Evolutionary conservation across 2,888 invertebrate genomes (phyloP).

Genomic region (Phania funesta): DNA sequence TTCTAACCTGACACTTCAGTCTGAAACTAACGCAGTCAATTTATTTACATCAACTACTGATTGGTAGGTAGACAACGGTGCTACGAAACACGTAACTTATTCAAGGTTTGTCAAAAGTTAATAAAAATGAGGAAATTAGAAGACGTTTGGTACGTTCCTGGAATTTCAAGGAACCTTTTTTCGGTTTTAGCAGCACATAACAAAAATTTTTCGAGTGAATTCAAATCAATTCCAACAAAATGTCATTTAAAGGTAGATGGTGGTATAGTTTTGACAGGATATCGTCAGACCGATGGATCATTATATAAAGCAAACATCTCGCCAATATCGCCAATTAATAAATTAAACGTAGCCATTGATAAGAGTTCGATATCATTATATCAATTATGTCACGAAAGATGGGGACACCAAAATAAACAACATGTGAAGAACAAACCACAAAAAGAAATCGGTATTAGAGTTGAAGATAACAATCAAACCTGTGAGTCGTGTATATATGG

Average conservation of each 20-base stretch:
- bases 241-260: neutral
- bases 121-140: no score
- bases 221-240: no score
- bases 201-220: no score
- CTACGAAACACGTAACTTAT: no score
- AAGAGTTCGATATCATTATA: neutral
- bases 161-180: no score
- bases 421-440: slow-evolving; percentile 37
- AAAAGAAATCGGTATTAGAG: slow-evolving; percentile 13
- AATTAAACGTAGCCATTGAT: neutral
- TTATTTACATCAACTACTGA: no score
- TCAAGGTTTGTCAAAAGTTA: no score
- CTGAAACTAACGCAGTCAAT: no score
- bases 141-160: no score
- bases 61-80: no score
- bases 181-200: no score
- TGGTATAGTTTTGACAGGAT: neutral
- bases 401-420: slow-evolving; percentile 21
- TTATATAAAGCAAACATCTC: neutral
- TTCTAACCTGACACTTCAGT: no score
- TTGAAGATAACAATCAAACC: slow-evolving; percentile 1
- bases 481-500: slow-evolving; percentile 43
- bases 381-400: slow-evolving; percentile 43
- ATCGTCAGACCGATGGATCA: neutral
- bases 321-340: neutral